A percentile compares a stretch with the other conserved stretches of the same genome.
Conservation (phyloP, 2,113 vertebrate species). For the Panthera uncia region DNA sequence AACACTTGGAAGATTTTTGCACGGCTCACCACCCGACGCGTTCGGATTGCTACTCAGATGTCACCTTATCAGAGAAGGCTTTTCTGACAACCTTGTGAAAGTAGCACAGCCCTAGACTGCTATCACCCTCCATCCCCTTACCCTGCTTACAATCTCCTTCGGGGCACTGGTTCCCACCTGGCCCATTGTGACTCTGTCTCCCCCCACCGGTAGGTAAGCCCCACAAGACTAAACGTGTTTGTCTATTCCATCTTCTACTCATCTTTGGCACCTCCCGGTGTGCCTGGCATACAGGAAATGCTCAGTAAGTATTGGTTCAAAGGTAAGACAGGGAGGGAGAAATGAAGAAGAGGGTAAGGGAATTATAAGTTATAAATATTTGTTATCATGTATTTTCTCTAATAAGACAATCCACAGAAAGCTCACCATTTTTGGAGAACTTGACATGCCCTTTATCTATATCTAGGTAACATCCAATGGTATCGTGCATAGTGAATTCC, state of each 20-base stretch:
- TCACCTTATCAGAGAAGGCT: not conserved
- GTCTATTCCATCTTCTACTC: not conserved
- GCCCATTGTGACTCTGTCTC: not conserved
- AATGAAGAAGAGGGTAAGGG: not conserved
- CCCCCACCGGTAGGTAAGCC: not conserved
- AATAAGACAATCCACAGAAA: not conserved
- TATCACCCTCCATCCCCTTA: not conserved
- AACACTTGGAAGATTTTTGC: not conserved
- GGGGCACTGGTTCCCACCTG: not conserved
- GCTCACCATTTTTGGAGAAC: conserved; percentile 96
- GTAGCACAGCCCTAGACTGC: fast-evolving
- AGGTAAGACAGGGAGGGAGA: not conserved
- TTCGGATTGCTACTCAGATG: not conserved
- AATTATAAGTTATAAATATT: not conserved
- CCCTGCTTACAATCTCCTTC: not conserved
- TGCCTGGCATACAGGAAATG: not conserved
- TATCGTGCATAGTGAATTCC: conserved; percentile 99
- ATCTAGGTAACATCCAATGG: conserved; percentile 95
- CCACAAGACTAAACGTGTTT: not conserved
- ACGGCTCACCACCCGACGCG: not conserved
- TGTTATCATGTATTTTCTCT: not conserved
- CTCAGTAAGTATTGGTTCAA: not conserved
- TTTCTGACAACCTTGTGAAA: not conserved
- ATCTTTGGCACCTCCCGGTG: not conserved
- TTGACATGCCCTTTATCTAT: conserved; percentile 90